Evolutionary conservation across 2,888 invertebrate genomes (phyloP), one percentile per base, ranked within the genome.

Genomic region (Sphaerophoria rueppellii): DNA sequence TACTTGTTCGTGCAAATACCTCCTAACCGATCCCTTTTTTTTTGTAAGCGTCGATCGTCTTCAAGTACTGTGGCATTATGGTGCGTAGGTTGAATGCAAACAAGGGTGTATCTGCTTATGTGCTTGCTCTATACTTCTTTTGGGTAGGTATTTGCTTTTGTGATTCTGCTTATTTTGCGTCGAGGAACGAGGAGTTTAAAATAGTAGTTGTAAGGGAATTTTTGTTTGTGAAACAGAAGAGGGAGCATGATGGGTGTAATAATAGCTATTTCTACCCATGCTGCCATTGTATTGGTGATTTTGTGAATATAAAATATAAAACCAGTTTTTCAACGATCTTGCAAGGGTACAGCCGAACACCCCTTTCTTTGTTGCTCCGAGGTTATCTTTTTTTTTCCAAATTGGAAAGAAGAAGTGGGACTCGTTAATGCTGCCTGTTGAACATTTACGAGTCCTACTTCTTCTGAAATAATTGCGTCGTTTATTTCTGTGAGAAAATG

Each of bases 331-430:
- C 46, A 46, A 9, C 48, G 71, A 81, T 71, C 75, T 46, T 73
- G 61, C 58, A 58, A 32, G 14, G 9, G 40, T 57, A 58, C 65
- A 65, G 6, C 24, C 12, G 7, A 43, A 60, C 76, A 81, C 81
- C 75, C 74, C 74, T 80, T 80, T 80, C 74, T 76, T 81, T 75
- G 37, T 73, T 50, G 16, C 40, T 57, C 55, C 58, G 65, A 57
- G 65, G 52, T 67, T 81, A 46, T 57, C 50, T 65, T 75, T 46
- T n/a, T 50, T 37, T 50, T n/a, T 55, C 14, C 43, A 24, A 14
- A 55, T 6, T 14, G n/a, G 43, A 52, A 35, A 43, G 43, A 9
- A 43, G 11, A 58, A 67, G 69, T 60, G 54, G 37, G 54, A 73
- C 60, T 50, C 11, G 14, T 11, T 11, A 1, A 11, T 40, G 32